Percentiles rank a stretch among this genome's conserved stretches.
Conservation (phyloP, 2,888 invertebrate species). For the Phaedon cochleariae region DNA sequence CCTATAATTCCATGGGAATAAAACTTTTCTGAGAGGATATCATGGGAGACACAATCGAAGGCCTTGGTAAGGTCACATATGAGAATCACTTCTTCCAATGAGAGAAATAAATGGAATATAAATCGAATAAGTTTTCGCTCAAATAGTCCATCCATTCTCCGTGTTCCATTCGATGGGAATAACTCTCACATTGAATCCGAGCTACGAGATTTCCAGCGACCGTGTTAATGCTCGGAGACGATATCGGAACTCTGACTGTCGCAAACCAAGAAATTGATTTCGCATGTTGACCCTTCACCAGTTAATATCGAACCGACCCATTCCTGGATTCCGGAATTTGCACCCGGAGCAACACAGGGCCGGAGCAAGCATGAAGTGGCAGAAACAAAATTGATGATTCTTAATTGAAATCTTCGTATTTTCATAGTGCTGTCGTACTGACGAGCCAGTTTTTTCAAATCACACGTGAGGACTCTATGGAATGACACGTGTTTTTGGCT, state of each 20-base stretch:
- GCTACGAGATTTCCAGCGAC: background rate
- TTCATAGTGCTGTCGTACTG: too few relatives aligned
- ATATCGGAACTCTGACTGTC: slow-evolving; percentile 1
- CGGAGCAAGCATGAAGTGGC: background rate
- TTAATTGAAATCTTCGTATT: too few relatives aligned
- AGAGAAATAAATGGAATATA: background rate
- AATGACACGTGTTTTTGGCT: too few relatives aligned
- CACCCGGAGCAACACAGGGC: background rate
- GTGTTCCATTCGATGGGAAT: slow-evolving; percentile 4
- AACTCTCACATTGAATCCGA: background rate
- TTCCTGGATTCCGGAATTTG: background rate
- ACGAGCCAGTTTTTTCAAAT: too few relatives aligned
- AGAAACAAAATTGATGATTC: background rate
- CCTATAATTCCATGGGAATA: too few relatives aligned
- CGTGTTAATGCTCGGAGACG: slow-evolving; percentile 11
- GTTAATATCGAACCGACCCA: slow-evolving; percentile 47
- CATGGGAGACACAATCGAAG: too few relatives aligned
- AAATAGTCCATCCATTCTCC: background rate
- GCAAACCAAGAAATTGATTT: slow-evolving; percentile 53
- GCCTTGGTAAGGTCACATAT: too few relatives aligned
- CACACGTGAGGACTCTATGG: too few relatives aligned
- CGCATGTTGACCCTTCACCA: slow-evolving; percentile 51
- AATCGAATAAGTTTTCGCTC: background rate
- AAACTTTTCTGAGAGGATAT: too few relatives aligned
- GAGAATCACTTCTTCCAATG: too few relatives aligned